Evolutionary conservation across 2,113 vertebrate genomes (phyloP).

Genomic region (Pterocles gutturalis): DNA sequence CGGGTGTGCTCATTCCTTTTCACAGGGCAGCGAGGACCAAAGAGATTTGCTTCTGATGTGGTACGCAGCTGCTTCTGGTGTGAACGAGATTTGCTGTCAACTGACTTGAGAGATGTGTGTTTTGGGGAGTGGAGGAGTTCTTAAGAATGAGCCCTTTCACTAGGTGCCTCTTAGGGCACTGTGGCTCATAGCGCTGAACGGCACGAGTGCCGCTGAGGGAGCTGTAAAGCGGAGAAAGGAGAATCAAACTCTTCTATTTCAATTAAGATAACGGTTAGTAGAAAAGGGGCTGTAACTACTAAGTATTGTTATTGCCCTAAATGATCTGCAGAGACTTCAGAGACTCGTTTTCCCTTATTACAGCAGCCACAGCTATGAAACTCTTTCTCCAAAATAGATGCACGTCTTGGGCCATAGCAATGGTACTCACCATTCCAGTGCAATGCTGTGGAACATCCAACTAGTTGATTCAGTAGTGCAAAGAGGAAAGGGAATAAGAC

Average conservation of each 20-base stretch:
- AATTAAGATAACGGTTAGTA: neutral
- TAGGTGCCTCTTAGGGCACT: neutral
- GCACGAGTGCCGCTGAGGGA: neutral
- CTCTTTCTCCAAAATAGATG: neutral
- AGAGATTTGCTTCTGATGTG: neutral
- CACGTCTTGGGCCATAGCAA: neutral
- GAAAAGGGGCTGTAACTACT: neutral
- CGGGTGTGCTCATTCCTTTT: neutral
- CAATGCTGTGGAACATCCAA: neutral
- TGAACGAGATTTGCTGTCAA: neutral
- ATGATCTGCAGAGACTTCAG: neutral
- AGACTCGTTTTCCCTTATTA: neutral
- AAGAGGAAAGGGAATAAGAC: neutral
- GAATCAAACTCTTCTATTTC: neutral
- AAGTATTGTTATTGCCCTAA: neutral
- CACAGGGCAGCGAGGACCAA: neutral
- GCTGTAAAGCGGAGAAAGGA: neutral
- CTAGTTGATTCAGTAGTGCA: neutral
- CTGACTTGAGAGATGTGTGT: neutral
- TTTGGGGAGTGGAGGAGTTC: neutral
- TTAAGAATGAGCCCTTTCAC: neutral
- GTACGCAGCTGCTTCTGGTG: neutral
- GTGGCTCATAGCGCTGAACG: neutral
- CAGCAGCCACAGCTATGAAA: neutral
- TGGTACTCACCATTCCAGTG: neutral